These are phyloP conservation scores for Apotomis betuletana DNA, from an alignment of 2,888 invertebrate genomes.

Conservation along the genomic window DNA sequence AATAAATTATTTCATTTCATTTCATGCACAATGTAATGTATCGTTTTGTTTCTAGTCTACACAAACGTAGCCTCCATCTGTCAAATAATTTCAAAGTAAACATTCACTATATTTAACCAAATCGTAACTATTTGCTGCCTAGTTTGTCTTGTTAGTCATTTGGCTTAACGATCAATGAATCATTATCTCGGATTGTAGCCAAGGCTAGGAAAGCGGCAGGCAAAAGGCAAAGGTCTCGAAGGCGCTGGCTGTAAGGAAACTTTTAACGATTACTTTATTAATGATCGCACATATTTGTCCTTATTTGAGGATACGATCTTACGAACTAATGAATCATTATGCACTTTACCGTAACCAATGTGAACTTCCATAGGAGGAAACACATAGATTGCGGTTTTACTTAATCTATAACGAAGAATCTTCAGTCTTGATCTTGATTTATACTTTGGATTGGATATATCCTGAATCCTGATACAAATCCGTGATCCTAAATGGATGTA, in stretches of 20 bases:
- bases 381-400: slow-evolving; percentile 18
- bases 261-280: slow-evolving; percentile 14
- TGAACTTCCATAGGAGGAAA: slow-evolving; percentile 4
- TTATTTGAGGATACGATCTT: slow-evolving; percentile 26
- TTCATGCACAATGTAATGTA: neutral
- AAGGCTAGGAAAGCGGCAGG: slow-evolving; percentile 40
- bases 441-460: neutral
- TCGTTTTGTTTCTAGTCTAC: slow-evolving; percentile 14
- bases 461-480: slow-evolving; percentile 22
- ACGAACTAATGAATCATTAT: slow-evolving; percentile 15
- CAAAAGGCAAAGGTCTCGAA: slow-evolving; percentile 36
- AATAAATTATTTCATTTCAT: too few species aligned
- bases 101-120: slow-evolving; percentile 21
- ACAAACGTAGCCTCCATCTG: slow-evolving; percentile 28
- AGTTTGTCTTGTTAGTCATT: slow-evolving; percentile 35
- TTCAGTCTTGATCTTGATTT: neutral
- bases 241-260: slow-evolving; percentile 35
- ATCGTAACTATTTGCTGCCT: slow-evolving; percentile 10
- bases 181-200: slow-evolving; percentile 35
- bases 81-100: slow-evolving; percentile 28
- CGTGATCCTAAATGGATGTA: neutral
- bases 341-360: slow-evolving; percentile 7
- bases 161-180: slow-evolving; percentile 28
- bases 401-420: slow-evolving; percentile 7
- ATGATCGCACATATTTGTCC: slow-evolving; percentile 23